phyloP scores from a whole-genome alignment of 2,888 invertebrate species.

The Mayetiola destructor region DNA sequence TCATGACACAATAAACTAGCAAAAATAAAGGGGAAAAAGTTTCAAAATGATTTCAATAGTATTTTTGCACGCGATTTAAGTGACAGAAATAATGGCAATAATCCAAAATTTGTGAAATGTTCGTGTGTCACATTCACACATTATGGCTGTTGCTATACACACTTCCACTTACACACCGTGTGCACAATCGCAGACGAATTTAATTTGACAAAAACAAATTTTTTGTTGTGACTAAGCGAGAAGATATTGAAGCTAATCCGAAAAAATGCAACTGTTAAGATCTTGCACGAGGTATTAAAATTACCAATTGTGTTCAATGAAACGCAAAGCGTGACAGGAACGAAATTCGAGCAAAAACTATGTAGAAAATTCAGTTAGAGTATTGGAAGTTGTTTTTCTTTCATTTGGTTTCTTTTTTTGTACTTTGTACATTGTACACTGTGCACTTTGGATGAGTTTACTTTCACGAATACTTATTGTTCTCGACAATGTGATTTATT shows the following conservation, averaged over 20 bases:
- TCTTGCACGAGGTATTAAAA: conserved; percentile 1
- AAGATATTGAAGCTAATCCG: no score
- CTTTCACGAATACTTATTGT: conserved; percentile 8
- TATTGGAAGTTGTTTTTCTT: not conserved
- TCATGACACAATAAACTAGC: no score
- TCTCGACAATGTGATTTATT: conserved; percentile 11
- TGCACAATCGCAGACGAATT: no score
- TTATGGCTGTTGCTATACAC: no score
- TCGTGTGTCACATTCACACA: conserved; percentile 9
- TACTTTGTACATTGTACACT: no score
- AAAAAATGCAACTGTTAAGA: conserved; percentile 1
- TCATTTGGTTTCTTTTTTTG: not conserved
- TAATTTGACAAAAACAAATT: no score
- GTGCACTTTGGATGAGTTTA: conserved; percentile 3
- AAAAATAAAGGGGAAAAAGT: not conserved
- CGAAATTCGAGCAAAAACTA: not conserved
- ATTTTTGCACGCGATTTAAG: conserved; percentile 3
- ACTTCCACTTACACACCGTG: no score
- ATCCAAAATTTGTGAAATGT: not conserved
- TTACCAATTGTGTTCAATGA: conserved; percentile 4
- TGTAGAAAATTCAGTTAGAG: no score
- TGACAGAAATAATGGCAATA: conserved; percentile 7
- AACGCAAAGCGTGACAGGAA: not conserved
- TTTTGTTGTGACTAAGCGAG: no score
- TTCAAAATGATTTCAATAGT: conserved; percentile 3